A percentile compares a stretch with the other conserved stretches of the same genome.
Conservation (phyloP, 2,888 invertebrate genomes). For the Lypha dubia region DNA sequence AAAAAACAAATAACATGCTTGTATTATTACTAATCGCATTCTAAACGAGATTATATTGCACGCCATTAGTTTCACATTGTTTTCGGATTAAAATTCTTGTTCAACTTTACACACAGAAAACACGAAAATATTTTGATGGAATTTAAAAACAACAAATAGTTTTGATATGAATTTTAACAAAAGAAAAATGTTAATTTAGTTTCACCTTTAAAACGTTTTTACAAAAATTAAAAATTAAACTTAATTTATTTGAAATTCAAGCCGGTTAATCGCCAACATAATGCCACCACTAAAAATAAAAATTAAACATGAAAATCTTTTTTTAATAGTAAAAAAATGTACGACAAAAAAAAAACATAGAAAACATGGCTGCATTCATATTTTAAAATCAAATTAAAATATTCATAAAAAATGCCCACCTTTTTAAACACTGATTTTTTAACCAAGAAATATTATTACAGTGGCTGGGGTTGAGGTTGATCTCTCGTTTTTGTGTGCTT, state of each 20-base stretch:
- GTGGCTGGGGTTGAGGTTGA: no score
- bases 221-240: background rate
- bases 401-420: constrained; percentile 8
- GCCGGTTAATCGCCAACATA: background rate
- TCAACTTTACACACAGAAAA: background rate
- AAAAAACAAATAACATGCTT: background rate
- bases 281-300: background rate
- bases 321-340: background rate
- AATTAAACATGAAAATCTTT: background rate
- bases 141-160: background rate
- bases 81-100: background rate
- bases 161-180: background rate
- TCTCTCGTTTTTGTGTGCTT: no score
- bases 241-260: constrained; percentile 2
- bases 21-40: background rate
- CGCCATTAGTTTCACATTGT: background rate
- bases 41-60: background rate
- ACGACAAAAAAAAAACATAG: background rate
- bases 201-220: background rate
- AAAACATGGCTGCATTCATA: background rate
- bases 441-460: background rate
- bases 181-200: background rate
- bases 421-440: constrained; percentile 9
- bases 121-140: constrained; percentile 4
- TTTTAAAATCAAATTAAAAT: constrained; percentile 7